Evolutionary conservation across 2,797 vertebrate genomes (phyloP), one percentile per base, ranked within the genome.

Genomic region (Gobio occitaniae): DNA sequence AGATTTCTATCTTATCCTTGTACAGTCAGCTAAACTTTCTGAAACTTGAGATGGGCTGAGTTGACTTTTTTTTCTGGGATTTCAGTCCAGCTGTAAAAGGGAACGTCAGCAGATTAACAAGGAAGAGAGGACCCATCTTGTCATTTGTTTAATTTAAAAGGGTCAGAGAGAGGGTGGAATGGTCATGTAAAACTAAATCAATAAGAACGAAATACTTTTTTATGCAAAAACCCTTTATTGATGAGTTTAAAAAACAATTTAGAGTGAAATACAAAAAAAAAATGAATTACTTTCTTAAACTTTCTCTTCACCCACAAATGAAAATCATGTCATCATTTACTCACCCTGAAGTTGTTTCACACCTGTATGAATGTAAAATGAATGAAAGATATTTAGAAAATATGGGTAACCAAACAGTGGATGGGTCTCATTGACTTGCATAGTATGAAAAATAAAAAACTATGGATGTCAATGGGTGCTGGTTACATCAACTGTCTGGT

Each of bases 11-110:
- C n/a, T 17, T 25, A 47, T 36, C 17, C 66, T 41, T 59, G 66
- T n/a, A 13, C 32, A 54, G 65, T 54, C 63, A 69, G 78, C 78
- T 79, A 21, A 48, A 69, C 29, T 15, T 54, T 52, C 32, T 52
- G 78, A 50, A 66, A 79, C 19, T 36, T 38, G 63, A 81, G 80
- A 81, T 41, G 15, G 50, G 80, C 50, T 69, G 65, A 80, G 65
- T 52, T 66, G 15, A 19, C 29, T 29, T 66, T 79, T 32, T 50
- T 79, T n/a, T 12, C 36, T 47, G 25, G 78, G 56, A 56, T 81
- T 70, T 59, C 17, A 71, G 50, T 70, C 63, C 32, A 29, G 66
- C 48, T 81, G 52, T 41, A 71, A 81, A 59, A 71, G 66, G 5
- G 9, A 81, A 41, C 1, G 6, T 70, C 65, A 56, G 80, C 66